Base-by-base conservation (phyloP, 2,888 invertebrate genomes). In the Eurytoma adleriae region DNA sequence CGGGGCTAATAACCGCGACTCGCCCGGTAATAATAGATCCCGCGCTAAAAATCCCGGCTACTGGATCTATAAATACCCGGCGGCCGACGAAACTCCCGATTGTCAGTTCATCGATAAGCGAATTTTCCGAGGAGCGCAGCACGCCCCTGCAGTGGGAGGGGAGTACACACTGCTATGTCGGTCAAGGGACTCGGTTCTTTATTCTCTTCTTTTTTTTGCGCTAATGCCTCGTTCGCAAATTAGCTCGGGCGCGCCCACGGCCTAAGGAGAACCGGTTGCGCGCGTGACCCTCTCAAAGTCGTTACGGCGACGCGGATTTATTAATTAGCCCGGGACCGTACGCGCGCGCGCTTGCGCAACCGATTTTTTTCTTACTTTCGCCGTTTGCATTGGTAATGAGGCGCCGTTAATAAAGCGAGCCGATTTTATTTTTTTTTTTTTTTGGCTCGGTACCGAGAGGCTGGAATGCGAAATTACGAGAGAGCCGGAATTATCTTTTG, bases 291-390 rank as follows among this genome's bases (percentile, higher is more conserved):
- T 72, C 24, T 70, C 52, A 64, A 57, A 74, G 69, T 79, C 70
- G 70, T 75, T 79, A 70, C 48, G 56, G 59, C 52, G 71, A 70
- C 80, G 76, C 57, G 67, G 71, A 79, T 79, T 75, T 80, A 80
- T 80, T 80, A 80, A 76, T 80, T 76, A 80, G 66, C 40, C 40
- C 40, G 66, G 27, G 30, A 14, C n/a, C n/a, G n/a, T n/a, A n/a
- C n/a, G n/a, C n/a, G n/a, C n/a, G 5, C 59, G 70, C 20, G 4
- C 5, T 56, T 48, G 69, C 56, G 69, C n/a, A 69, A 50, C 30
- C 13, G 12, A 18, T 59, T 71, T 16, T 30, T n/a, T 40, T 40
- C 7, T 40, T 5, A 71, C 52, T 72, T 52, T 62, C 56, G 16
- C 40, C 48, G 40, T 40, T 40, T 40, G 40, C 40, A 40, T 40